Percentiles rank a stretch among this genome's conserved stretches.
Evolutionary conservation across 2,888 invertebrate genomes (phyloP).

Genomic region (Apomyelois bistriatella): DNA sequence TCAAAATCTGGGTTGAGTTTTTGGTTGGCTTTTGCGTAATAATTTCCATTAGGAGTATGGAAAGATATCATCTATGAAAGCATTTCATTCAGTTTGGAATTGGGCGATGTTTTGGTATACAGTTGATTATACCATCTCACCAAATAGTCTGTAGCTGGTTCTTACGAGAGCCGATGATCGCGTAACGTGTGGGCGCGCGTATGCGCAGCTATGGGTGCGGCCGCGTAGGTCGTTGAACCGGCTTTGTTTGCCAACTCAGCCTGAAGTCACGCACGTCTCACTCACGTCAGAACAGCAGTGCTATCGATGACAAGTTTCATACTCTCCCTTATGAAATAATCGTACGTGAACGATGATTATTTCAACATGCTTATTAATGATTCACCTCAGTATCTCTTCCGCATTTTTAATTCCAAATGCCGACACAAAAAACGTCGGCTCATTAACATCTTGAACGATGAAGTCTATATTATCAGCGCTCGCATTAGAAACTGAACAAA

Average conservation of each 20-base stretch:
- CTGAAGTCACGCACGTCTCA: slow-evolving; percentile 53
- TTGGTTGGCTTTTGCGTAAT: no score
- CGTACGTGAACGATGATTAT: slow-evolving; percentile 18
- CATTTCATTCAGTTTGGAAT: not conserved
- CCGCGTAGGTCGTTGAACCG: slow-evolving; percentile 71
- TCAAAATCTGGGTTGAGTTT: slow-evolving; percentile 2
- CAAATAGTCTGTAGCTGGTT: slow-evolving; percentile 28
- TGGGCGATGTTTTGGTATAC: not conserved
- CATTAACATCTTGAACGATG: slow-evolving; percentile 6
- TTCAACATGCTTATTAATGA: slow-evolving; percentile 12
- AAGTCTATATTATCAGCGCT: not conserved
- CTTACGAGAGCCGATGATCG: slow-evolving; percentile 36
- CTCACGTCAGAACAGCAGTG: slow-evolving; percentile 46
- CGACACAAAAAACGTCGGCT: not conserved
- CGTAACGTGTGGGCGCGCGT: slow-evolving; percentile 60
- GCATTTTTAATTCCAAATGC: slow-evolving; percentile 6
- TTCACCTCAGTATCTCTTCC: slow-evolving; percentile 11
- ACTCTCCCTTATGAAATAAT: slow-evolving; percentile 29
- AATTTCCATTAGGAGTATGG: no score
- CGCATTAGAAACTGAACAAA: not conserved
- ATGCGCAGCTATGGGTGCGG: slow-evolving; percentile 64
- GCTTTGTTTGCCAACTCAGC: slow-evolving; percentile 80
- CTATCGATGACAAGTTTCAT: slow-evolving; percentile 54
- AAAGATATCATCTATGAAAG: not conserved
- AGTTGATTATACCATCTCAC: not conserved